Conservation (phyloP, 2,888 invertebrate genomes). For the Augiades crinisus region DNA sequence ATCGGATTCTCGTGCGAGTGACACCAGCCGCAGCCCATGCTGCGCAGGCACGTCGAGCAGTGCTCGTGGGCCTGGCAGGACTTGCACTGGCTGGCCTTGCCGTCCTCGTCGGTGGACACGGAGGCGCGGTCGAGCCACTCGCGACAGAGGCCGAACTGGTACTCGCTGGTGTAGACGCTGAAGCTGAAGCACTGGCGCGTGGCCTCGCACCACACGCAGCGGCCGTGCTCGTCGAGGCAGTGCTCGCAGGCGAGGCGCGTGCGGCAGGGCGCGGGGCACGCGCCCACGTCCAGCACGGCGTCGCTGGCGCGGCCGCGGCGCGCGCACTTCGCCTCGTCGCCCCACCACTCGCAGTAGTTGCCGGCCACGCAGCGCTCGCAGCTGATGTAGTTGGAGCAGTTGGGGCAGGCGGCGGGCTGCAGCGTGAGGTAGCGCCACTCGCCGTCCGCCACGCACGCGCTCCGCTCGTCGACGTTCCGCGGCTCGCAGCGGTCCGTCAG, state of each 20-base stretch:
- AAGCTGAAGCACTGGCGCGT: constrained; percentile 96
- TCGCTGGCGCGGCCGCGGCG: constrained; percentile 88
- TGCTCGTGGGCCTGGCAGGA: constrained; percentile 88
- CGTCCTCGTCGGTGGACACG: constrained; percentile 56
- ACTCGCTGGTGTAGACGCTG: constrained; percentile 96
- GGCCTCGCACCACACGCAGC: constrained; percentile 98
- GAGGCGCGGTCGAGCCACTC: constrained; percentile 95
- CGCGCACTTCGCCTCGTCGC: constrained; percentile 92
- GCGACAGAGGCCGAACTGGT: constrained; percentile 95
- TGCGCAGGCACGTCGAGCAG: constrained; percentile 89
- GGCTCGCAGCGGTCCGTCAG: constrained; percentile 86
- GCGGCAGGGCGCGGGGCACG: constrained; percentile 92
- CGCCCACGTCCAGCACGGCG: constrained; percentile 82
- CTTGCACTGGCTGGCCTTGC: constrained; percentile 87
- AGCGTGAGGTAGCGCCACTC: constrained; percentile 91
- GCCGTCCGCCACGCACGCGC: constrained; percentile 77
- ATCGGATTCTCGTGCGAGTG: constrained; percentile 94
- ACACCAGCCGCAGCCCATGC: constrained; percentile 97
- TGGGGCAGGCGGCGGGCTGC: constrained; percentile 91
- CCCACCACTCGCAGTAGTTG: constrained; percentile 95
- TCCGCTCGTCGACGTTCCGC: constrained; percentile 84
- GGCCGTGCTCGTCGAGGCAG: constrained; percentile 91
- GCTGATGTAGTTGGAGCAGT: constrained; percentile 94
- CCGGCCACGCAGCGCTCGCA: constrained; percentile 92
- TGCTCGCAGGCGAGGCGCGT: constrained; percentile 88